Evolutionary conservation across 2,888 invertebrate species (phyloP), one percentile per base, ranked within the genome.

Genomic region (Euproctis similis): DNA sequence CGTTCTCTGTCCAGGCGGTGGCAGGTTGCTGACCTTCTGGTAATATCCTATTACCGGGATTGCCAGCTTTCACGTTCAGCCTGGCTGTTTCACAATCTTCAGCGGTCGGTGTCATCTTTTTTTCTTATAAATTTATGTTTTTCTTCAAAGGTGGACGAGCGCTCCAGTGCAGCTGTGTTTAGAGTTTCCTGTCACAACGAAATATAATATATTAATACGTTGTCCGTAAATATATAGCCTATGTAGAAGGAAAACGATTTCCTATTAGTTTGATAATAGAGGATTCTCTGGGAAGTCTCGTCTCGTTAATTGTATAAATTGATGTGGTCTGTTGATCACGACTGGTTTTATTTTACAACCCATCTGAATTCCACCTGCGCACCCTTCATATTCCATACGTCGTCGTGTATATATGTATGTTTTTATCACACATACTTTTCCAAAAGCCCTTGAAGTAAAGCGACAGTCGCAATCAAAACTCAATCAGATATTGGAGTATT

Each of bases 1-100:
- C 80, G 50, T 56, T 56, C 34, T 74, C 75, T 6, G 50, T 47
- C 81, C 81, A 81, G 2, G 80, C 81, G 1, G 42, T 60, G 4
- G 65, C 62, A 1, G 71, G 58, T 8, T 50, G 45, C 10, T 49
- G 42, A 8, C 47, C 59, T 12, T 60, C 56, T 2, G 71, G 76
- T 11, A 68, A 29, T 8, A 75, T 55, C 26, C 66, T 47, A 12
- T 69, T 47, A 3, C 71, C 62, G 28, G 59, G 65, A 33, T 62
- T 53, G 35, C 54, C 46, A 45, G 42, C 51, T 24, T 57, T 56
- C 14, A 35, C 53, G 31, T 56, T 60, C 30, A 68, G 51, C 36
- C 54, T 54, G 40, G 59, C 61, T 30, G 64, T 58, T 44, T 68
- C 74, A 51, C 62, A 68, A 42, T 66, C 53, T 50, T 57, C 64